Evolutionary conservation across 2,888 invertebrate species (phyloP).

Genomic region (Nineta flava): DNA sequence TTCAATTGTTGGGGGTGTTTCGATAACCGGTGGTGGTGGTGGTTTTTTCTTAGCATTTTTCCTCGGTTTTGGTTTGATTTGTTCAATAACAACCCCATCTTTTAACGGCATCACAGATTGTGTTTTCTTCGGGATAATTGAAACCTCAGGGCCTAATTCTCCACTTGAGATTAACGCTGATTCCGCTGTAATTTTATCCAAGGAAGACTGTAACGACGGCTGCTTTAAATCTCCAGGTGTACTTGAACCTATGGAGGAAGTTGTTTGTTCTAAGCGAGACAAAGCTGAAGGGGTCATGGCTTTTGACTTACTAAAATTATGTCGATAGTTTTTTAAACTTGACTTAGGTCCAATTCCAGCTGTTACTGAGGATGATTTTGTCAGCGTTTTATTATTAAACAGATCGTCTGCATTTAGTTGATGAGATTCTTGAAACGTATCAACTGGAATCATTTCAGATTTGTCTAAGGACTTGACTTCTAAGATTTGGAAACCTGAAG

Average conservation of each 20-base stretch:
- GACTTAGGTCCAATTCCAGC: slow-evolving; percentile 6
- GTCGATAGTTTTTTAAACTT: slow-evolving; percentile 14
- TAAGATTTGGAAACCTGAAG: slow-evolving; percentile 3
- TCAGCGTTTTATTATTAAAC: background rate
- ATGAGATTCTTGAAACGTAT: background rate
- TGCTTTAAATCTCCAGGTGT: slow-evolving; percentile 22
- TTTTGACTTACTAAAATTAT: slow-evolving; percentile 12
- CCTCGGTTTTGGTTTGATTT: background rate
- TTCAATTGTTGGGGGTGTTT: slow-evolving; percentile 3
- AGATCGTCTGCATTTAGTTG: background rate
- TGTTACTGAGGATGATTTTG: slow-evolving; percentile 2
- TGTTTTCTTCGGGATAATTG: slow-evolving; percentile 1
- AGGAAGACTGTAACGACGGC: slow-evolving; percentile 7
- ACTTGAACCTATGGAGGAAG: slow-evolving; percentile 19
- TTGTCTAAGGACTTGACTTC: slow-evolving; percentile 6
- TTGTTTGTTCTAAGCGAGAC: slow-evolving; percentile 24
- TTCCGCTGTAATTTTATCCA: slow-evolving; percentile 4
- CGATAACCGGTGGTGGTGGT: background rate
- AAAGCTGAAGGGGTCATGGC: slow-evolving; percentile 17
- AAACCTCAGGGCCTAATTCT: background rate
- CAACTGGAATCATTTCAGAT: slow-evolving; percentile 4
- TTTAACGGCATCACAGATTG: slow-evolving; percentile 3
- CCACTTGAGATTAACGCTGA: background rate
- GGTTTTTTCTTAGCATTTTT: background rate
- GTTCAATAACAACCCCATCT: background rate